These are phyloP conservation scores for honey bee (Apis mellifera) DNA, from an alignment of 1,140 invertebrate genomes.

Conservation along the genomic window Amel_HAv3.1 CM009941.2:6466001-6466500, in stretches of 20 bases:
- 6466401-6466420: constrained; percentile 42
- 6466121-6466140: not conserved
- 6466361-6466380: constrained; percentile 28
- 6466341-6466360: constrained; percentile 4
- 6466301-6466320: not conserved
- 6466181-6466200: constrained; percentile 37
- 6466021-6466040: not conserved
- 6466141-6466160: not conserved
- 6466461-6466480: not conserved
- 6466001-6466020: not conserved
- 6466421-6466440: not conserved
- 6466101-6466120: constrained; percentile 40
- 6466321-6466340: constrained; percentile 3
- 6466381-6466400: constrained; percentile 66
- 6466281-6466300: not conserved
- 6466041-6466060: not conserved
- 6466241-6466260: constrained; percentile 42
- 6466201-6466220: constrained; percentile 1
- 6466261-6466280: constrained; percentile 27
- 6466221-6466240: constrained; percentile 18
- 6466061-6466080: constrained; percentile 35
- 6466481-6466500: not conserved
- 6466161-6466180: not conserved
- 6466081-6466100: not conserved
- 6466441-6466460: not conserved